Percentiles rank a stretch among this genome's conserved stretches.
These are phyloP conservation scores for Microcebus griseorufus DNA, from an alignment of 2,113 vertebrate species.

Conservation along the genomic window DNA sequence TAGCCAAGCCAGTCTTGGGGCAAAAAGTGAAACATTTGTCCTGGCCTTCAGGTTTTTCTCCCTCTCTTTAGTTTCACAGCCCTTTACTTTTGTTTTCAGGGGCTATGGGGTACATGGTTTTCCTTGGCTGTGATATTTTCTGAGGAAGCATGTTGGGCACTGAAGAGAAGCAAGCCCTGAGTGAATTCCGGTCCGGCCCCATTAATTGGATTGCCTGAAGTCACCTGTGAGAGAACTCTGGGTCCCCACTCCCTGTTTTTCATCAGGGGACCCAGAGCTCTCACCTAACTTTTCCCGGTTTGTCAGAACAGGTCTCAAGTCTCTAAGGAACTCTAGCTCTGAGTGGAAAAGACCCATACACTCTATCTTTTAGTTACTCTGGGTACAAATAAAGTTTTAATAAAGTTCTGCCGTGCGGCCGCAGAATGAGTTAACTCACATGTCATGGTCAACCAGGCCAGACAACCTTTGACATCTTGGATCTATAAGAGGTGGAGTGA, in stretches of 20 bases:
- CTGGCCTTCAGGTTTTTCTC: conserved; percentile 39
- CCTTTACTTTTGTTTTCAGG: conserved; percentile 65
- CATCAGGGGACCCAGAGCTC: neutral
- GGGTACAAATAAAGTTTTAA: conserved; percentile 64
- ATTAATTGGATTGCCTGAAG: neutral
- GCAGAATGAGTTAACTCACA: conserved; percentile 89
- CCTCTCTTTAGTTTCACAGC: conserved; percentile 60
- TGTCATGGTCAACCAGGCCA: conserved; percentile 93
- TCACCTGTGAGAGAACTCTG: conserved; percentile 58
- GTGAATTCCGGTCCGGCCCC: neutral
- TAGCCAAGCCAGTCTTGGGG: neutral
- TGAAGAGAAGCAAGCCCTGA: conserved; percentile 9
- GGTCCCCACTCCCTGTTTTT: neutral
- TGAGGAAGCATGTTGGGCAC: neutral
- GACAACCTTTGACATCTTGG: conserved; percentile 96
- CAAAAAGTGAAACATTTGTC: neutral
- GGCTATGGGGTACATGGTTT: neutral
- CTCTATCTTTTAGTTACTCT: neutral
- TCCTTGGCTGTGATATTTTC: conserved; percentile 49
- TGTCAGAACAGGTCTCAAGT: conserved; percentile 79
- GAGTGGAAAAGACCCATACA: conserved; percentile 50
- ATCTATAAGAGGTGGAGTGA: conserved; percentile 86
- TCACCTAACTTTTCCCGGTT: conserved; percentile 79
- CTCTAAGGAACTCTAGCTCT: conserved; percentile 78
- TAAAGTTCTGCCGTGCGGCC: conserved; percentile 51